These are phyloP conservation scores for Otolemur crassicaudatus DNA, from an alignment of 2,797 vertebrate species.

Conservation along the genomic window DNA sequence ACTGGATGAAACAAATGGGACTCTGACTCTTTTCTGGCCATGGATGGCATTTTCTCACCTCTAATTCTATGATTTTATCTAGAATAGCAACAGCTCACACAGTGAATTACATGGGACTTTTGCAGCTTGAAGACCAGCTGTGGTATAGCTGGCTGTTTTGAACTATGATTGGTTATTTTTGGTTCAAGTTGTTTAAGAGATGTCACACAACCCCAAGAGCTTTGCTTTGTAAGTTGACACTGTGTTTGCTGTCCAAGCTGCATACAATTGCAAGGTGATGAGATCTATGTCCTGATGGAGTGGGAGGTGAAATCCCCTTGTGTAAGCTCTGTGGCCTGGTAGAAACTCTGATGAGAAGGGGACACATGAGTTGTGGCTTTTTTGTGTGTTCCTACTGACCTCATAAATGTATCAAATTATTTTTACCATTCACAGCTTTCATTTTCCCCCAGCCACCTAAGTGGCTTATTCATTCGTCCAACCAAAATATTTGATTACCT, in stretches of 20 bases:
- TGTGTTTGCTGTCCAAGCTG: constrained; percentile 20
- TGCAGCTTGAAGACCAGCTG: neutral
- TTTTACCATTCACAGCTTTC: neutral
- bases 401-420: neutral
- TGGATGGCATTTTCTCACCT: neutral
- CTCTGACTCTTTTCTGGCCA: neutral
- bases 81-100: neutral
- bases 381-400: neutral
- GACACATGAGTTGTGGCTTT: neutral
- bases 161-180: constrained; percentile 46
- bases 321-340: neutral
- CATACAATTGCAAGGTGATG: constrained; percentile 39
- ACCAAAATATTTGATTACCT: neutral
- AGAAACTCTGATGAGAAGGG: neutral
- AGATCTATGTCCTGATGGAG: neutral
- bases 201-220: neutral
- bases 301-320: neutral
- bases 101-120: neutral
- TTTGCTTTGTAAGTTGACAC: constrained; percentile 40
- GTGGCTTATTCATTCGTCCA: neutral
- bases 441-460: neutral
- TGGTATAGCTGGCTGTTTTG: neutral
- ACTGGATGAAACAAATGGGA: neutral
- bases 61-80: neutral
- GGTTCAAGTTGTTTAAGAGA: constrained; percentile 46